A percentile compares a stretch with the other conserved stretches of the same genome.
These are phyloP conservation scores for Mionectes olivaceus DNA, from an alignment of 2,797 vertebrate species.

Conservation along the genomic window DNA sequence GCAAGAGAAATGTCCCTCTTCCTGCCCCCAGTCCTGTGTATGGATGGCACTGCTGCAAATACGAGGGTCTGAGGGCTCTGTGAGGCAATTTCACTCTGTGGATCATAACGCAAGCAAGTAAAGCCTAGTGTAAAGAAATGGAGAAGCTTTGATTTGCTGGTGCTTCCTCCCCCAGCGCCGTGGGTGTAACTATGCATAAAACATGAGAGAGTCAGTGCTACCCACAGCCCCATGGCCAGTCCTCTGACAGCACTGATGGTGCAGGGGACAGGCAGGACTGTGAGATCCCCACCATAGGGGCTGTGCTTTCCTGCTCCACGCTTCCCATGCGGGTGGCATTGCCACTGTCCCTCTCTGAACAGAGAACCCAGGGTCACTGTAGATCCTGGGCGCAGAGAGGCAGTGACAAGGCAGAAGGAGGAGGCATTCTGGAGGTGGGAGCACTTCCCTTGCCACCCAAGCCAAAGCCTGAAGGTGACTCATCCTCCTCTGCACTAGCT, in stretches of 20 bases:
- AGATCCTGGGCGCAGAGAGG: background rate
- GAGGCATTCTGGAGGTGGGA: background rate
- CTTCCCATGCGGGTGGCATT: background rate
- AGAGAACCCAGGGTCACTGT: background rate
- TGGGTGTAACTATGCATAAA: background rate
- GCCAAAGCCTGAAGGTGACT: slow-evolving; percentile 47
- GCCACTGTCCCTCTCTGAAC: background rate
- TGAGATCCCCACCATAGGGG: background rate
- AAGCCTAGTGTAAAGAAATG: background rate
- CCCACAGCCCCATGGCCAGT: background rate
- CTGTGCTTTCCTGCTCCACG: background rate
- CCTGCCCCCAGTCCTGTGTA: background rate
- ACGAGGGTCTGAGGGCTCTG: fast-evolving
- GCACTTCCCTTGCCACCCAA: slow-evolving; percentile 7
- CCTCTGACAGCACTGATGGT: background rate
- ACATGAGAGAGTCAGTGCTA: background rate
- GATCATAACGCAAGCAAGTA: background rate
- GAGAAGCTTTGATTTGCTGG: background rate
- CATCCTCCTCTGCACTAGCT: slow-evolving; percentile 27
- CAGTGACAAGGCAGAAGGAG: background rate
- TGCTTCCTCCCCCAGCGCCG: background rate
- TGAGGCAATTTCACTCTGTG: background rate
- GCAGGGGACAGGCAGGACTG: background rate
- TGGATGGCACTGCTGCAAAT: fast-evolving
- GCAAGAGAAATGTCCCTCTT: background rate